Base-by-base conservation (phyloP, 2,888 invertebrate species). In the Gortyna flavago region DNA sequence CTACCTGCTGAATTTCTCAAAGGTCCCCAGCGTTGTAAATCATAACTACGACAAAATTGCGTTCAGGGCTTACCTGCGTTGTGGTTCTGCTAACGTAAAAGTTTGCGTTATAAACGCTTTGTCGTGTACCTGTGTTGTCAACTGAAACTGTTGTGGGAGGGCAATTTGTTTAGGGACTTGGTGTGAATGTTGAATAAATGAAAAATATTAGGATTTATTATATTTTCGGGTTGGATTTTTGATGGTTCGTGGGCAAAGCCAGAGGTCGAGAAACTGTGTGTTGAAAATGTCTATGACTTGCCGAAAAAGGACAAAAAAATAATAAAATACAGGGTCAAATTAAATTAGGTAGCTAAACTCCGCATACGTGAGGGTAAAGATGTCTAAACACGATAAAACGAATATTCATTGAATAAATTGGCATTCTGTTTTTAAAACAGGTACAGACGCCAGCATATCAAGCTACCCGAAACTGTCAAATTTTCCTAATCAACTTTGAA, bases 11-110 rank as follows among this genome's bases (percentile, higher is more conserved):
- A 86, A 88, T 88, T 68, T 84, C 86, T 84, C 76, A 85, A 81
- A 88, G 82, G 83, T 77, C 85, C 75, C 75, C 11, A 29, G 54
- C 66, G 72, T 61, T 79, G 62, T 88, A 88, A 88, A 88, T 88
- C 88, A 88, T 81, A 85, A 77, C 87, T 70, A 77, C 73, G 89
- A 84, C 82, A 85, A 87, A 88, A 88, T 88, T 88, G 77, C 84
- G 89, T 79, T 77, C 78, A 75, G 74, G 78, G 77, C 48, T 85
- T 77, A 79, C 84, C 76, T 48, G 38, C 67, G 79, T 79, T 75
- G 79, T 81, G 88, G 84, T 84, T 88, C 79, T 67, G 72, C 76
- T 79, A 69, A 88, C 88, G 86, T 77, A 79, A 87, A 88, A 87
- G 86, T 87, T 88, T 81, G 74, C 88, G 88, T 87, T 86, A 71